A percentile compares a stretch with the other conserved stretches of the same genome.
These are phyloP conservation scores for Ostrea edulis DNA, from an alignment of 1,140 invertebrate genomes.

Conservation along the genomic window DNA sequence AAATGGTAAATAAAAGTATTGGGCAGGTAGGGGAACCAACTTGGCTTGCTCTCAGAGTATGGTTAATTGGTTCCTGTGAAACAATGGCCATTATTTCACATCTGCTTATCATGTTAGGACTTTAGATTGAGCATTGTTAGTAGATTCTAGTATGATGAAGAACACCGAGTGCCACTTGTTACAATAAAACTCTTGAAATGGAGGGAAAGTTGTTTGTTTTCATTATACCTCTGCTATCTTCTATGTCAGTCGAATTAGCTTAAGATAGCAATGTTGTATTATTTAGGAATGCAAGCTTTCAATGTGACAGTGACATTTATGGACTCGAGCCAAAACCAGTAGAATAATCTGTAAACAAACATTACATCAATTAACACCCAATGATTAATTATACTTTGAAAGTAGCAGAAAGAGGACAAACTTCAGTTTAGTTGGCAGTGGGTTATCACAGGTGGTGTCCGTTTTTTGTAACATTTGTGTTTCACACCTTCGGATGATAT, in stretches of 20 bases:
- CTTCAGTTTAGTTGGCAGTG: background rate
- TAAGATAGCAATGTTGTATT: background rate
- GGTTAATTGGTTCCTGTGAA: background rate
- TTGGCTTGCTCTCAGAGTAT: background rate
- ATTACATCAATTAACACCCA: constrained; percentile 25
- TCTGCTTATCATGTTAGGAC: background rate
- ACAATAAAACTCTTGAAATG: constrained; percentile 16
- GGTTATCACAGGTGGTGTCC: background rate
- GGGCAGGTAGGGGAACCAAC: background rate
- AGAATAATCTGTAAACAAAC: background rate
- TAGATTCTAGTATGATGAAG: background rate
- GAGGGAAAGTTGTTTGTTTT: constrained; percentile 17
- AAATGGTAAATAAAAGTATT: background rate
- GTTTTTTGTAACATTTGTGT: background rate
- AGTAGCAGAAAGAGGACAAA: background rate
- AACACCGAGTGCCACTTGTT: background rate
- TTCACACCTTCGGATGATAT: background rate
- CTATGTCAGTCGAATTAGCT: background rate
- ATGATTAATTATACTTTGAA: constrained; percentile 17
- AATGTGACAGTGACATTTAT: background rate
- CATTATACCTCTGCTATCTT: background rate
- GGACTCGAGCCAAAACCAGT: background rate
- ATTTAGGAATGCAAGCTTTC: background rate
- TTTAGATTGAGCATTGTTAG: background rate
- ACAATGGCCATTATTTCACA: background rate